Evolutionary conservation across 2,888 invertebrate genomes (phyloP).

Genomic region (Dorcus parallelipipedus): DNA sequence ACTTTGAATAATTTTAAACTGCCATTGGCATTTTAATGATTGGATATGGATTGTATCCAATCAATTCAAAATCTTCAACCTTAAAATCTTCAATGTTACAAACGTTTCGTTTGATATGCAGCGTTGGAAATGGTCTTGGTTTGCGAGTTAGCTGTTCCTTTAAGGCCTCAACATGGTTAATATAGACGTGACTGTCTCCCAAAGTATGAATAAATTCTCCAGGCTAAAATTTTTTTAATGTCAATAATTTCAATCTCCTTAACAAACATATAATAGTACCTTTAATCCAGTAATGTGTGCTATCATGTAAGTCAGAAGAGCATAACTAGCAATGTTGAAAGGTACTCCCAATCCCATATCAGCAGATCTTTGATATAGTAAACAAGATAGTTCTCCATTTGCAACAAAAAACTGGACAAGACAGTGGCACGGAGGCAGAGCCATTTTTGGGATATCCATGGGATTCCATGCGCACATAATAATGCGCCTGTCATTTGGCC

Average conservation of each 20-base stretch:
- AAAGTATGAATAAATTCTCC: slow-evolving; percentile 92
- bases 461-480: slow-evolving; percentile 96
- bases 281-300: slow-evolving; percentile 87
- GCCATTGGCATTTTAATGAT: slow-evolving; percentile 94
- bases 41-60: slow-evolving; percentile 81
- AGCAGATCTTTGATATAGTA: slow-evolving; percentile 92
- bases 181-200: slow-evolving; percentile 93
- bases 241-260: not conserved
- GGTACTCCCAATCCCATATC: slow-evolving; percentile 97
- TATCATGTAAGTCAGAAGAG: slow-evolving; percentile 90
- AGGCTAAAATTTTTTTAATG: slow-evolving; percentile 53
- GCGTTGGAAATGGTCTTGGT: slow-evolving; percentile 78
- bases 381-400: slow-evolving; percentile 78
- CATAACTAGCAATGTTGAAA: slow-evolving; percentile 96
- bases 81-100: slow-evolving; percentile 80
- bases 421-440: slow-evolving; percentile 94
- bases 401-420: slow-evolving; percentile 91
- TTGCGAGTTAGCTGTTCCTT: slow-evolving; percentile 72
- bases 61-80: slow-evolving; percentile 81
- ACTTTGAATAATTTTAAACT: slow-evolving; percentile 51
- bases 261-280: slow-evolving; percentile 49
- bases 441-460: slow-evolving; percentile 81
- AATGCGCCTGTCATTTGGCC: slow-evolving; percentile 84
- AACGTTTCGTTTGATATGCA: slow-evolving; percentile 71
- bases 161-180: slow-evolving; percentile 82